These are phyloP conservation scores for Propithecus coquereli DNA, from an alignment of 2,113 vertebrate species.

Conservation along the genomic window DNA sequence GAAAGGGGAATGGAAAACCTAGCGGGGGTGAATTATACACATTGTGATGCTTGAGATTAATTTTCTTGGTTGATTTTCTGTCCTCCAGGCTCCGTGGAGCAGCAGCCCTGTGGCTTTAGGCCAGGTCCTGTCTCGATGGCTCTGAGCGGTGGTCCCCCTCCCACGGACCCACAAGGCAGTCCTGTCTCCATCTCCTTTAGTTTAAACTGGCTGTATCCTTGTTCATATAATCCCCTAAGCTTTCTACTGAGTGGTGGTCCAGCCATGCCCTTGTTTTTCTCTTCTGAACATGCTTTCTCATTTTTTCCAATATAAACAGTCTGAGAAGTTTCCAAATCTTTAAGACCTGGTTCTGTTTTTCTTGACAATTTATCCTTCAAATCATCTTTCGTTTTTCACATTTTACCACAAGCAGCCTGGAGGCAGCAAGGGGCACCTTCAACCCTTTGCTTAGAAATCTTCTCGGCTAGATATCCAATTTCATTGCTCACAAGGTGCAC, in stretches of 20 bases:
- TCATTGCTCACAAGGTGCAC: neutral
- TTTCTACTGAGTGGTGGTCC: neutral
- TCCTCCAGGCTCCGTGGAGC: neutral
- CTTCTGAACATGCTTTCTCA: neutral
- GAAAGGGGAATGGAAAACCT: neutral
- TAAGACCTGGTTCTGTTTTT: neutral
- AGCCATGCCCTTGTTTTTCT: neutral
- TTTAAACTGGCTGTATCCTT: neutral
- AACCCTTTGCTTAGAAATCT: neutral
- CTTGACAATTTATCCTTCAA: neutral
- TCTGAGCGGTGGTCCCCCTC: no score
- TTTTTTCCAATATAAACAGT: neutral
- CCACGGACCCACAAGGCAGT: neutral
- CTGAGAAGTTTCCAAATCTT: neutral
- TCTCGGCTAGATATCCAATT: neutral
- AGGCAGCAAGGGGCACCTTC: neutral
- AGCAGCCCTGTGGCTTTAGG: neutral
- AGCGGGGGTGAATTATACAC: neutral
- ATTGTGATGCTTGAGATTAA: neutral
- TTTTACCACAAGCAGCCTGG: neutral
- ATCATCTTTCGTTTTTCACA: neutral
- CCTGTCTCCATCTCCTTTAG: neutral
- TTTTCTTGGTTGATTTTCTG: neutral
- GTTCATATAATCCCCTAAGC: neutral
- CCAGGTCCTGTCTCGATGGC: neutral